phyloP scores from a whole-genome alignment of 1,140 invertebrate species.

The Diuraphis noxia region DNA sequence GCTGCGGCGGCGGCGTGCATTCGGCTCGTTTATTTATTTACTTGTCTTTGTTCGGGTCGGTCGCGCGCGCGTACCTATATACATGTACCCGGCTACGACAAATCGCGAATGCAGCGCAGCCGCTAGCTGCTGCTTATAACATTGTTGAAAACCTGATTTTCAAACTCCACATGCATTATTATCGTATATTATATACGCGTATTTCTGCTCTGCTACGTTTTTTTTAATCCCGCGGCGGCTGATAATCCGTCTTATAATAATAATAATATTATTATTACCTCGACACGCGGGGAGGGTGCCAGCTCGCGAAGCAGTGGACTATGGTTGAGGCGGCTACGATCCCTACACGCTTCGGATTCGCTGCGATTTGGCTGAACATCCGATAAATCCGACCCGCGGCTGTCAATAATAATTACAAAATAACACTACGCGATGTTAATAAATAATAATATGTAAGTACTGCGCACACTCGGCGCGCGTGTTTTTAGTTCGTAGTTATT shows the following conservation, averaged over 20 bases:
- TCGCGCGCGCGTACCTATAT: not conserved
- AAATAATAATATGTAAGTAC: not conserved
- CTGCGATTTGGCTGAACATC: not conserved
- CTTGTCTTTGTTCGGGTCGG: conserved; percentile 33
- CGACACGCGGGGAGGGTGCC: not conserved
- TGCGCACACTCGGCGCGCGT: not conserved
- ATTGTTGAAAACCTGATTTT: conserved; percentile 50
- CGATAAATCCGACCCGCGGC: not conserved
- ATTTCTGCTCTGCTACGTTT: not conserved
- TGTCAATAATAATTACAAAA: not conserved
- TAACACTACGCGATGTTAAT: not conserved
- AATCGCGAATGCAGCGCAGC: conserved; percentile 29
- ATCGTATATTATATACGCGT: not conserved
- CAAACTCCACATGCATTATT: conserved; percentile 6
- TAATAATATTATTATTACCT: not conserved
- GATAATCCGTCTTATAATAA: conserved; percentile 26
- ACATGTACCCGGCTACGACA: not conserved
- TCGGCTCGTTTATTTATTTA: conserved; percentile 51
- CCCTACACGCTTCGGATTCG: not conserved
- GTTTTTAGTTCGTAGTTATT: not conserved
- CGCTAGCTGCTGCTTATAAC: not conserved
- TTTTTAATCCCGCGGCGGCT: conserved; percentile 19
- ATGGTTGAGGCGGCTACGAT: too few relatives aligned
- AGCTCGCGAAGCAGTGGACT: not conserved
- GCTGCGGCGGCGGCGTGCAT: not conserved